Conservation (phyloP, 2,888 invertebrate genomes). For the Geophilus truncorum region DNA sequence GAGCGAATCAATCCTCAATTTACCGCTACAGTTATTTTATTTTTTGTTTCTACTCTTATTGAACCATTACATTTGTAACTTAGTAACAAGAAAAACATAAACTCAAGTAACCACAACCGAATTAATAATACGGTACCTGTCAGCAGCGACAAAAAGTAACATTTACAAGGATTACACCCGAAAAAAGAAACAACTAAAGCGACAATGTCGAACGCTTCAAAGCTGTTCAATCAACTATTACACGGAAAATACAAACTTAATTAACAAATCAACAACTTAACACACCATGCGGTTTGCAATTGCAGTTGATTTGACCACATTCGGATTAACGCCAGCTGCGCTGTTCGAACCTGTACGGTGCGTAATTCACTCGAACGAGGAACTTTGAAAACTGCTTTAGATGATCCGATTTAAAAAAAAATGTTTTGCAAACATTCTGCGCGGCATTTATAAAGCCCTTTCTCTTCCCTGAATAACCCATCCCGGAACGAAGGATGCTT, state of each 20-base stretch:
- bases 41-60: neutral
- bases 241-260: neutral
- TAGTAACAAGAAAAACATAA: neutral
- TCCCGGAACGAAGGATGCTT: constrained; percentile 6
- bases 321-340: neutral
- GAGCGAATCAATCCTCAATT: neutral
- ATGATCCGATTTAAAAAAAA: neutral
- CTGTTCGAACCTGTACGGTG: neutral
- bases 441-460: neutral
- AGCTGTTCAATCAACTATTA: neutral
- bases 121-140: neutral
- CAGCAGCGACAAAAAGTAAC: neutral
- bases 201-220: neutral
- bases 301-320: constrained; percentile 21
- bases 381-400: constrained; percentile 2
- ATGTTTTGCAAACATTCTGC: too few relatives aligned
- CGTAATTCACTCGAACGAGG: neutral
- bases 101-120: neutral
- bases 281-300: neutral
- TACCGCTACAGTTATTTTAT: neutral
- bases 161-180: too few relatives aligned
- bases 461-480: neutral
- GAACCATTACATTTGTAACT: constrained; percentile 1
- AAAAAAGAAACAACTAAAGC: neutral
- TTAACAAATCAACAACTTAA: constrained; percentile 15